Base-by-base conservation (phyloP, 2,888 invertebrate genomes). In the Ichneumoninae sp. region DNA sequence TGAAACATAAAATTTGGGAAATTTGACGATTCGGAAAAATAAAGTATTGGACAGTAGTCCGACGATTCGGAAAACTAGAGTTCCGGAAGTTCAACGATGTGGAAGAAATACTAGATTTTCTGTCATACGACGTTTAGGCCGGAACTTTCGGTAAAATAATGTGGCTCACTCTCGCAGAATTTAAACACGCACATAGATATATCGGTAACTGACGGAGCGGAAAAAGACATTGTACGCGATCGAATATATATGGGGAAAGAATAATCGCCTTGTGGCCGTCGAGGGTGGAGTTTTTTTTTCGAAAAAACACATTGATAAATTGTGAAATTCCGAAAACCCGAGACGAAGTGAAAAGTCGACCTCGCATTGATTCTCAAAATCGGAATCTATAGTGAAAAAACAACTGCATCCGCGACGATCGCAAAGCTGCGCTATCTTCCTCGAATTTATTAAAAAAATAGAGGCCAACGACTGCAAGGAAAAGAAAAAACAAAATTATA, bases 401-500 rank as follows among this genome's bases (percentile, higher is more conserved):
- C 26, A 33, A 65, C 33, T 26, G 50, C 26, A 57, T 57, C 57
- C 26, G 26, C 26, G 10, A 26, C 57, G 26, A 57, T 22, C 22
- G 26, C 57, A 10, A 22, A 57, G 26, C 22, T 57, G 57, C 10
- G 10, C 57, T 57, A 26, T 57, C 26, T 26, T 4, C 4, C 57
- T 1, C 26, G 26, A 57, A 57, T 57, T 26, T 57, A 57, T 57
- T 3, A 54, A 54, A 57, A 52, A 52, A 26, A 26, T 26, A 57
- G 57, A 57, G 57, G 57, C 26, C 26, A 26, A 57, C 4, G 22
- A 26, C 7, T 57, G 57, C 26, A 22, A 57, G 13, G 4, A 57
- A 57, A 60, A 50, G 69, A 57, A 79, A 65, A 26, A 40, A 52
- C 16, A 30, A 74, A 80, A 71, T 44, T 72, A 72, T 80, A 72